Base-by-base conservation (phyloP, 1,140 invertebrate genomes). In the Berghia stephanieae region DNA sequence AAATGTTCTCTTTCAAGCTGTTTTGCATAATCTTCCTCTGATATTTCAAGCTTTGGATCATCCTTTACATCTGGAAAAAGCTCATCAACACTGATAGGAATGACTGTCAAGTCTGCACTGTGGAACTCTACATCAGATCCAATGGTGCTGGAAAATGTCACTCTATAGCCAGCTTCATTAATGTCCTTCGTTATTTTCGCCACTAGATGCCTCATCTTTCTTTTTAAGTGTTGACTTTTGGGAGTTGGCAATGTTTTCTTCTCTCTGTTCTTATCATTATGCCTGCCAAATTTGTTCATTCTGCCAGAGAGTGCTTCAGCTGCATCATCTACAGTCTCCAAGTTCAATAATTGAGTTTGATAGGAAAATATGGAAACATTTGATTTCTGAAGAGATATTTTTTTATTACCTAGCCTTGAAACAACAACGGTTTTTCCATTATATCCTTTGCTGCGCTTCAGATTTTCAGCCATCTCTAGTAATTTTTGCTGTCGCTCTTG, bases 1-100 rank as follows among this genome's bases (percentile, higher is more conserved):
- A 76, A 46, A 24, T 76, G 74, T 44, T 68, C 74, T 27, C 60
- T 76, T 21, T 76, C 63, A 8, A 68, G 24, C 42, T 76, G 74
- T 49, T 67, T 76, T 36, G 74, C 74, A 76, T 76, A 76, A 21
- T 76, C 63, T 46, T 76, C 74, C 34, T 76, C 74, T 49, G 74
- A 40, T 1, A 76, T n/a, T 36, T 76, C 74, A 27, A 63, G 60
- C 27, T 76, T 67, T 0, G 68, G 43, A 67, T 76, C 74, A 38
- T 76, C 49, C 38, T 76, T 76, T 10, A 27, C 52, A 38, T 76
- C 74, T 49, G 74, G 74, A 3, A 67, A 31, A 52, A 76, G 52
- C 36, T 76, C 63, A 76, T 76, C 74, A 4, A 68, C 44, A 49
- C 68, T 76, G 10, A 76, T 24, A 57, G 74, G 74, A 6, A 76